Evolutionary conservation across 2,113 vertebrate genomes (phyloP).

Genomic region (Catharus fuscescens): DNA sequence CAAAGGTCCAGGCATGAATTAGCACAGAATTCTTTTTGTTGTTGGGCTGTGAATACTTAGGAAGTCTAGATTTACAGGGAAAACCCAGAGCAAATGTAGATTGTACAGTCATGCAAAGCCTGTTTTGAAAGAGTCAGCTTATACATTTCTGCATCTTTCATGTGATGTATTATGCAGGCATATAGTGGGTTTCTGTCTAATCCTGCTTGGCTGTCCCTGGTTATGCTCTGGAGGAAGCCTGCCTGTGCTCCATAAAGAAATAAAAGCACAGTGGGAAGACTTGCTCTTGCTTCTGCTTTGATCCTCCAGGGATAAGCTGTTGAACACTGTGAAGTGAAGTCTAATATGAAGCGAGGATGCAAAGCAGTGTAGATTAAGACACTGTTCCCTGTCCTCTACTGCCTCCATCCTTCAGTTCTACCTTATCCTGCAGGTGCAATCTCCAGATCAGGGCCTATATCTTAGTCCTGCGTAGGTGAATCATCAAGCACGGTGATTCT

Average conservation of each 20-base stretch:
- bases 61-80: not conserved
- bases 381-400: fast-evolving
- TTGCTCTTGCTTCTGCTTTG: not conserved
- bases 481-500: fast-evolving
- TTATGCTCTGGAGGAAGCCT: not conserved
- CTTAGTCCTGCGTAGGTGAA: not conserved
- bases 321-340: fast-evolving
- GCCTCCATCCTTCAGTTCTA: not conserved
- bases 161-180: not conserved
- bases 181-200: fast-evolving
- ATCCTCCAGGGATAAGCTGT: not conserved
- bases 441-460: not conserved
- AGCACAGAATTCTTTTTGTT: not conserved
- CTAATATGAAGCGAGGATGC: not conserved
- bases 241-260: not conserved
- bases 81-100: not conserved
- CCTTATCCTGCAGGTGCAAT: not conserved
- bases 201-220: not conserved
- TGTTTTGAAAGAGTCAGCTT: not conserved
- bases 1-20: not conserved
- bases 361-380: not conserved
- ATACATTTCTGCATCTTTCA: not conserved
- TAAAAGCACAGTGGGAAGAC: not conserved
- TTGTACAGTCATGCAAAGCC: not conserved
- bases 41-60: not conserved